Conservation (phyloP, 2,113 vertebrate genomes). For the Rallus limicola region DNA sequence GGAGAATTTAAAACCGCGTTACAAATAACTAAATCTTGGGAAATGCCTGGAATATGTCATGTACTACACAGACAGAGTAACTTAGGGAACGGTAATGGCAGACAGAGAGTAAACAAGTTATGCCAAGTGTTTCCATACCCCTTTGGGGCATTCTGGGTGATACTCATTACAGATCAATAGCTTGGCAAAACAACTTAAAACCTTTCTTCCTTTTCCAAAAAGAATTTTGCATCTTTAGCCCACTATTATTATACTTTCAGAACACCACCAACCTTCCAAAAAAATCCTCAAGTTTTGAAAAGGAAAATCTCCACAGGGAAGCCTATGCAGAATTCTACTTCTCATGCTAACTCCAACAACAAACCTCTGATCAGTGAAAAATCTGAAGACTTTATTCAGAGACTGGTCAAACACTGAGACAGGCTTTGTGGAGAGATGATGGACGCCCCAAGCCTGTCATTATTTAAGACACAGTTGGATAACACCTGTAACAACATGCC, state of each 20-base stretch:
- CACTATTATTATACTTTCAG: not conserved
- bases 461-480: not conserved
- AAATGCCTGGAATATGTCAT: not conserved
- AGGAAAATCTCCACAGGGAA: not conserved
- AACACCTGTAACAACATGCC: not conserved
- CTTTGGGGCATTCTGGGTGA: not conserved
- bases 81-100: accelerated
- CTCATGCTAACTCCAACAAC: not conserved
- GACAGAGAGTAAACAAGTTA: not conserved
- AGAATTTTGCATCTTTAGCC: not conserved
- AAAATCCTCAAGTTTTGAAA: not conserved
- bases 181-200: not conserved
- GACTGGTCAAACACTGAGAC: not conserved
- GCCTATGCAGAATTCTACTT: not conserved
- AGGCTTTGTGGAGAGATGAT: not conserved
- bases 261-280: not conserved
- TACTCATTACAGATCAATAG: not conserved
- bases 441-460: not conserved
- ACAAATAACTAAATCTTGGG: not conserved
- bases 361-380: not conserved
- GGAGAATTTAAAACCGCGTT: not conserved
- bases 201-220: not conserved
- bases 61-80: not conserved
- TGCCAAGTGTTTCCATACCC: not conserved
- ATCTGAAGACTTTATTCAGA: not conserved